Base-by-base conservation (phyloP, 2,888 invertebrate genomes). In the Punctoribates punctum region DNA sequence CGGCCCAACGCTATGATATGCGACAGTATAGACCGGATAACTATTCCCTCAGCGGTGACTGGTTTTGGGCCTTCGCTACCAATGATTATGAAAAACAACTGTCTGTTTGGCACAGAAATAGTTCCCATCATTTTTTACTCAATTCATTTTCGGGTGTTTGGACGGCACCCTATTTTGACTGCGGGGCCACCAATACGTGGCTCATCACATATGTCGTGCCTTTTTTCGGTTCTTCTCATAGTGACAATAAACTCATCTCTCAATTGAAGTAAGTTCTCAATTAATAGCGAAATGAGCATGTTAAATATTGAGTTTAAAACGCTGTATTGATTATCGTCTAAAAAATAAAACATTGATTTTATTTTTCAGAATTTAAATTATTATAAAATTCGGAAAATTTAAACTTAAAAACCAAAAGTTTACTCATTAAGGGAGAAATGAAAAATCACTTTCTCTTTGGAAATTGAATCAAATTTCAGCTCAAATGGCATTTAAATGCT, bases 171-270 rank as follows among this genome's bases (percentile, higher is more conserved):
- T 79, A 79, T 51, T 76, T 73, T 38, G 79, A 79, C 73, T 79
- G 79, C 67, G 79, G 77, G 25, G 72, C 57, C 34, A 75, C 77
- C n/a, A 76, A 78, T 42, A 73, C 76, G 20, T 79, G 79, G 79
- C 75, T 79, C 54, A 73, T 78, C 29, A 79, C 79, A 11, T 79
- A 78, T 73, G 70, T 79, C n/a, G 77, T 75, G 57, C 79, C 79
- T 73, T 79, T 79, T 48, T 78, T 75, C 74, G 65, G 57, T 17
- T 46, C 54, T 34, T 46, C 57, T n/a, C 15, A 6, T 20, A 34
- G 6, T 34, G 51, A 73, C 51, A 73, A 20, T 8, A 34, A 34
- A 34, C 8, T 34, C 34, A 34, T 34, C 8, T 8, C 15, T 13
- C 20, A 20, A 34, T 34, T 34, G 34, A 60, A 60, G 29, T 11